These are phyloP conservation scores for Zootermopsis nevadensis DNA, from an alignment of 2,888 invertebrate genomes.

Conservation along the genomic window DNA sequence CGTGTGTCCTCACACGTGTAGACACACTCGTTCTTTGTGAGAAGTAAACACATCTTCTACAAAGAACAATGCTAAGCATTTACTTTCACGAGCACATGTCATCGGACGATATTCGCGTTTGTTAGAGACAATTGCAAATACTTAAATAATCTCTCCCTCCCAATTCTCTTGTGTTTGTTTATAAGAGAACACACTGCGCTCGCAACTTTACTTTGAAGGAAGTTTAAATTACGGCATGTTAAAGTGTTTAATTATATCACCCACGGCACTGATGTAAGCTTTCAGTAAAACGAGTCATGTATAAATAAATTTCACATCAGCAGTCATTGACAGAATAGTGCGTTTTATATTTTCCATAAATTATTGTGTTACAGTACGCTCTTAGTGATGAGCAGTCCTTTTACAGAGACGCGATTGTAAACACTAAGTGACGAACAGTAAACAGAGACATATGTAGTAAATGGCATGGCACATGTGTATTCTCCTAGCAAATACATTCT, in stretches of 20 bases:
- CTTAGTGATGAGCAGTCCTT: background rate
- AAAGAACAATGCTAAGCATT: background rate
- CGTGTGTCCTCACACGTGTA: background rate
- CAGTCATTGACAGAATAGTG: background rate
- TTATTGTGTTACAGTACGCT: background rate
- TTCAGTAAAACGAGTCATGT: background rate
- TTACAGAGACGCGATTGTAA: background rate
- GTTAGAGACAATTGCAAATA: slow-evolving; percentile 15
- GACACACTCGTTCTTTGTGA: slow-evolving; percentile 6
- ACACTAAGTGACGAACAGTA: background rate
- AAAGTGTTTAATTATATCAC: slow-evolving; percentile 15
- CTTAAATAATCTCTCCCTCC: too few species aligned
- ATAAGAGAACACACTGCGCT: background rate
- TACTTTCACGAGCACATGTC: slow-evolving; percentile 10
- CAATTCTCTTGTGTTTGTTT: background rate
- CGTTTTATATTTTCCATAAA: slow-evolving; percentile 11
- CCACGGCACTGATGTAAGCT: background rate
- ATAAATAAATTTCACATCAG: slow-evolving; percentile 8
- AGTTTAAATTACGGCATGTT: slow-evolving; percentile 8
- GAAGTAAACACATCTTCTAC: slow-evolving; percentile 2
- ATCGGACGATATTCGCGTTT: background rate
- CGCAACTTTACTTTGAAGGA: slow-evolving; percentile 21
- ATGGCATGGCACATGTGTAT: background rate
- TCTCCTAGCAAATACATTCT: too few species aligned
- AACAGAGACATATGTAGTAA: background rate